Conservation (phyloP, 2,113 vertebrate species). For the Gopherus evgoodei region DNA sequence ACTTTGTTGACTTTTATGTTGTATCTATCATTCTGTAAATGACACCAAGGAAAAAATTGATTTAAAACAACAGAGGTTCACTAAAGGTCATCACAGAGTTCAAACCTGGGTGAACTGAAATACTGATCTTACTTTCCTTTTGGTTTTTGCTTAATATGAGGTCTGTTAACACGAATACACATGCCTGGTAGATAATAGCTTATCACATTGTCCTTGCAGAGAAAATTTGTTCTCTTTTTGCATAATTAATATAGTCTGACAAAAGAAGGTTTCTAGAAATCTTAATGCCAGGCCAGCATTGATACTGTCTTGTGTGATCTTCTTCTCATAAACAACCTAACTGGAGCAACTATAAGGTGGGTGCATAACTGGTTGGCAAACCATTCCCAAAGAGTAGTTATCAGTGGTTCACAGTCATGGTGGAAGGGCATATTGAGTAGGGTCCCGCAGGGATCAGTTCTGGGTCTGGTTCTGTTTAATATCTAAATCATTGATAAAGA, state of each 20-base stretch:
- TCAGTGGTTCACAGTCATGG: no score
- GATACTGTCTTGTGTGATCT: no score
- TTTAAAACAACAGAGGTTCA: not conserved
- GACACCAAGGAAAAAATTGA: not conserved
- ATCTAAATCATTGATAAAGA: no score
- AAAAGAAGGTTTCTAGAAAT: slow-evolving; percentile 48
- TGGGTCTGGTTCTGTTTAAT: no score
- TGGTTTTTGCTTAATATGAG: not conserved
- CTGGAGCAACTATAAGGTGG: no score
- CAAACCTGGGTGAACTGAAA: not conserved
- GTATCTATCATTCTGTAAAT: not conserved
- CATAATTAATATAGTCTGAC: not conserved
- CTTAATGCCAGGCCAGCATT: not conserved
- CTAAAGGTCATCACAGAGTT: not conserved
- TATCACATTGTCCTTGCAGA: slow-evolving; percentile 20
- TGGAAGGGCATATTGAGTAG: no score
- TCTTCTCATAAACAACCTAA: no score
- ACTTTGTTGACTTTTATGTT: not conserved
- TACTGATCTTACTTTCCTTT: not conserved
- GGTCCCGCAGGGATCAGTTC: no score
- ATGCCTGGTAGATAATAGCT: not conserved
- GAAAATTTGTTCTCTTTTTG: not conserved
- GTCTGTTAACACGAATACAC: not conserved
- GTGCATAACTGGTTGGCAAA: no score
- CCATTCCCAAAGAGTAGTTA: no score